These are phyloP conservation scores for Heterodera filipjevi DNA, from an alignment of 2,888 invertebrate species.

Conservation along the genomic window DNA sequence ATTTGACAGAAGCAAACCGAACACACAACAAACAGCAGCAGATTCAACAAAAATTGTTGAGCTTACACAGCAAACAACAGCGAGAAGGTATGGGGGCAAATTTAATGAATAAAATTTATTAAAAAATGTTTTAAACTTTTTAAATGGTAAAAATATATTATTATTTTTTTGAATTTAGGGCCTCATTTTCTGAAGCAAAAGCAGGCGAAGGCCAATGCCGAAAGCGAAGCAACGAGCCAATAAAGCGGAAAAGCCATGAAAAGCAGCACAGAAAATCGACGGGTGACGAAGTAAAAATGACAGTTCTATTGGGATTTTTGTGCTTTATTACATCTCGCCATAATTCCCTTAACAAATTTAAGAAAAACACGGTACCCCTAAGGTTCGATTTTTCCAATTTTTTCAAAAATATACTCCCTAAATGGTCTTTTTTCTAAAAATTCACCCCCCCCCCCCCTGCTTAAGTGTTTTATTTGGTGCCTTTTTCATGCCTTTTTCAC, in stretches of 20 bases:
- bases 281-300: not conserved
- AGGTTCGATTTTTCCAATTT: too few species aligned
- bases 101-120: too few species aligned
- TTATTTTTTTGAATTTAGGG: slow-evolving; percentile 11
- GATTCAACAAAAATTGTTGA: not conserved
- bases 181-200: slow-evolving; percentile 13
- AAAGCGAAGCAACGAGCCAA: slow-evolving; percentile 25
- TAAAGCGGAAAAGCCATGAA: slow-evolving; percentile 7
- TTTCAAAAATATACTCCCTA: too few species aligned
- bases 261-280: slow-evolving; percentile 20
- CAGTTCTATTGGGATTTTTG: too few species aligned
- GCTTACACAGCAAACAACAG: not conserved
- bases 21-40: not conserved
- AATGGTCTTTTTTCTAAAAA: too few species aligned
- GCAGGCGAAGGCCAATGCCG: not conserved
- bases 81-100: not conserved
- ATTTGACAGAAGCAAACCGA: not conserved
- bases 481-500: too few species aligned
- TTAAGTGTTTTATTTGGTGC: too few species aligned
- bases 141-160: not conserved
- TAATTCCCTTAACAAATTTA: too few species aligned
- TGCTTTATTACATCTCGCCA: too few species aligned
- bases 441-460: too few species aligned
- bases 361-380: too few species aligned
- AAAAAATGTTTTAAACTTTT: not conserved